These are phyloP conservation scores for Rutpela maculata DNA, from an alignment of 2,888 invertebrate genomes.

Conservation along the genomic window DNA sequence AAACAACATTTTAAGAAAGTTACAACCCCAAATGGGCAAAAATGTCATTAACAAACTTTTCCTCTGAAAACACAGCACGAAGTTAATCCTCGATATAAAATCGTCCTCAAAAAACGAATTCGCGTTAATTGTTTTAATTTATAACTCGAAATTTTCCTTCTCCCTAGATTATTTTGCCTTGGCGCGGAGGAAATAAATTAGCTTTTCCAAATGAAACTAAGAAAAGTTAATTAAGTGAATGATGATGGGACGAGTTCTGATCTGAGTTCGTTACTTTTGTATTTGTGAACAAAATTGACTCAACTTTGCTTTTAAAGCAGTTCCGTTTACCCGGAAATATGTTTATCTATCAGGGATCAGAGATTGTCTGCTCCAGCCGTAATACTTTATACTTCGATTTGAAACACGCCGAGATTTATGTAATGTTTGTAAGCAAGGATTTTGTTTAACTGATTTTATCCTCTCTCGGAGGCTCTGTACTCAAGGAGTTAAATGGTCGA, in stretches of 20 bases:
- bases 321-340: constrained; percentile 50
- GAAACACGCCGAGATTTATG: neutral
- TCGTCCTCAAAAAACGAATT: constrained; percentile 59
- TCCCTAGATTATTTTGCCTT: constrained; percentile 67
- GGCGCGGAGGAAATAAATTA: constrained; percentile 67
- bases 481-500: too few relatives aligned
- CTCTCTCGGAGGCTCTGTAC: too few relatives aligned
- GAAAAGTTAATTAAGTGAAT: constrained; percentile 70
- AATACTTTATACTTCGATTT: constrained; percentile 16
- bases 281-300: constrained; percentile 60
- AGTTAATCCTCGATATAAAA: neutral
- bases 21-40: neutral
- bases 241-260: constrained; percentile 62
- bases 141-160: constrained; percentile 65
- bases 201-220: constrained; percentile 66
- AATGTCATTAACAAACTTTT: neutral
- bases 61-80: neutral
- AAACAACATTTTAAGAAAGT: neutral
- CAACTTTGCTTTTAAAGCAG: constrained; percentile 55
- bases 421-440: constrained; percentile 11
- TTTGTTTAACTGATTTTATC: neutral
- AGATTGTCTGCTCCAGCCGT: constrained; percentile 16
- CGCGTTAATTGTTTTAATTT: constrained; percentile 69
- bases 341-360: constrained; percentile 49
- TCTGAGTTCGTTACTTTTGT: constrained; percentile 60